Evolutionary conservation across 2,797 vertebrate genomes (phyloP).

Genomic region (Leptatherina wallacei): DNA sequence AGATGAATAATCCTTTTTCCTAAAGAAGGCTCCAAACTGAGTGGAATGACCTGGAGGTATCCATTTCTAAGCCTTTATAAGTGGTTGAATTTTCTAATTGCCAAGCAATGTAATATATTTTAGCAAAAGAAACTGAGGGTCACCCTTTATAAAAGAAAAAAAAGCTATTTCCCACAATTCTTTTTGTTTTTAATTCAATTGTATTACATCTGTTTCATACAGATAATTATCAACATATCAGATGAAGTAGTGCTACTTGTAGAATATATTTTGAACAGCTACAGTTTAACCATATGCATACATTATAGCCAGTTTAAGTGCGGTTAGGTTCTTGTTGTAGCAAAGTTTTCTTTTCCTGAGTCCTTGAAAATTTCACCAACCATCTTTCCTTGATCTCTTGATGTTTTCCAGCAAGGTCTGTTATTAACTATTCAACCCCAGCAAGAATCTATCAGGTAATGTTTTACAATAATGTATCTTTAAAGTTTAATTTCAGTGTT

Average conservation of each 20-base stretch:
- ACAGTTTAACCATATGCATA: not conserved
- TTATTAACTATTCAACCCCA: not conserved
- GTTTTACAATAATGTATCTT: not conserved
- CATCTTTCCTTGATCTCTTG: not conserved
- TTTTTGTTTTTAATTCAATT: not conserved
- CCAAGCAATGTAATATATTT: not conserved
- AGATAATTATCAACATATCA: not conserved
- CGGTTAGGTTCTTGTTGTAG: not conserved
- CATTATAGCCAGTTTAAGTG: not conserved
- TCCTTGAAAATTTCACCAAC: not conserved
- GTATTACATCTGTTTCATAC: not conserved
- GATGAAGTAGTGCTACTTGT: not conserved
- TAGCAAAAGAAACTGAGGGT: not conserved
- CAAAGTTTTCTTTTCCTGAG: not conserved
- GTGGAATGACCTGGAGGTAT: not conserved
- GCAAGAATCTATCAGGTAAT: not conserved
- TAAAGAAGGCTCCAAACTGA: not conserved
- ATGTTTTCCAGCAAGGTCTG: not conserved
- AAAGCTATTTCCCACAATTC: not conserved
- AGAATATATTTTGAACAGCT: not conserved
- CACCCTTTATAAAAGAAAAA: not conserved
- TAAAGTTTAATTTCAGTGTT: not conserved
- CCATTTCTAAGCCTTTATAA: not conserved
- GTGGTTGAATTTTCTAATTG: not conserved
- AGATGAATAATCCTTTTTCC: not conserved